A percentile compares a stretch with the other conserved stretches of the same genome.
Conservation (phyloP, 1,140 invertebrate genomes). For the Onthophagus taurus region DNA sequence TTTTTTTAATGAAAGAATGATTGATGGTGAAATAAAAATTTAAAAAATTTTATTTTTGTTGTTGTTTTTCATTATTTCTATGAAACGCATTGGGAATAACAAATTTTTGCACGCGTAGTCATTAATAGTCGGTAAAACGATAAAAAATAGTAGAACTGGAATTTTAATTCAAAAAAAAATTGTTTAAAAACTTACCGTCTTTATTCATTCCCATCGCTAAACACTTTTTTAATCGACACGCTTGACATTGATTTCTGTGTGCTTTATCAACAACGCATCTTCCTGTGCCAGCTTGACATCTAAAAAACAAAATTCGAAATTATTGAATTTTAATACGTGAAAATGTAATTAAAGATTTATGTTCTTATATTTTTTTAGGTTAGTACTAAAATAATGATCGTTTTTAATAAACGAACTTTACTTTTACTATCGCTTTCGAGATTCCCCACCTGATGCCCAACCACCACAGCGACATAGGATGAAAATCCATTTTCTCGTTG, state of each 20-base stretch:
- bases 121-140: not conserved
- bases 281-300: conserved; percentile 94
- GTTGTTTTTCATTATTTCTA: not conserved
- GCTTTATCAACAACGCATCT: conserved; percentile 96
- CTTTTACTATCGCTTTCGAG: too few species aligned
- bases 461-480: too few species aligned
- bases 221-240: conserved; percentile 96
- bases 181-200: conserved; percentile 72
- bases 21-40: not conserved
- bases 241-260: conserved; percentile 96
- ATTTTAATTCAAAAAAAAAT: not conserved
- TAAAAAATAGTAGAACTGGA: not conserved
- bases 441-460: too few species aligned
- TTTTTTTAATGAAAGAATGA: not conserved
- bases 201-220: conserved; percentile 99
- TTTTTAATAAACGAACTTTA: too few species aligned
- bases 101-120: too few species aligned
- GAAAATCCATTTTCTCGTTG: too few species aligned
- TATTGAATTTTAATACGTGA: not conserved
- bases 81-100: not conserved
- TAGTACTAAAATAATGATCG: too few species aligned
- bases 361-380: too few species aligned
- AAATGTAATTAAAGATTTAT: too few species aligned
- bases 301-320: conserved; percentile 37
- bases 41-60: too few species aligned